Conservation (phyloP, 1,140 invertebrate genomes). For the Notospermus geniculatus region DNA sequence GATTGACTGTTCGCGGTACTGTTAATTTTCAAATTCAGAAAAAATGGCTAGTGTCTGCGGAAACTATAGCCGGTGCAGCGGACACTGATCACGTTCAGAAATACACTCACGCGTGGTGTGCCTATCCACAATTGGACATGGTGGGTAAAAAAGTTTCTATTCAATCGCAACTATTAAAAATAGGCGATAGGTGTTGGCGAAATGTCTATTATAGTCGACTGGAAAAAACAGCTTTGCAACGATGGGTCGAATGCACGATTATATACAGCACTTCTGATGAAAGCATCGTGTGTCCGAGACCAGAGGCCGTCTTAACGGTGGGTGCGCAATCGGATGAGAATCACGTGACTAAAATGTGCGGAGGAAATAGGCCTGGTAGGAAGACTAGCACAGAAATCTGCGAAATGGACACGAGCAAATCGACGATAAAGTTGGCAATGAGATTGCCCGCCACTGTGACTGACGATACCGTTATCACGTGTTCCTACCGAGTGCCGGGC, state of each 20-base stretch:
- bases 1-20: neutral
- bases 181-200: constrained; percentile 7
- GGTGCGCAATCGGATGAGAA: neutral
- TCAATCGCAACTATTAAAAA: constrained; percentile 1
- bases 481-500: neutral
- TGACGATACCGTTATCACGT: neutral
- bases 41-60: constrained; percentile 2
- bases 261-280: constrained; percentile 7
- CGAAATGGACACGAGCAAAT: neutral
- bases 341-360: constrained; percentile 1
- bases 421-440: constrained; percentile 1
- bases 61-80: neutral
- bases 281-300: constrained; percentile 9
- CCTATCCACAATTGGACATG: constrained; percentile 7
- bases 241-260: constrained; percentile 5
- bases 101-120: constrained; percentile 10
- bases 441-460: neutral
- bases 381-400: constrained; percentile 5
- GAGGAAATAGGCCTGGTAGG: neutral
- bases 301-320: neutral
- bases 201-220: constrained; percentile 5
- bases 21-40: constrained; percentile 8
- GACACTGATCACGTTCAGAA: constrained; percentile 8
- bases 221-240: constrained; percentile 3
- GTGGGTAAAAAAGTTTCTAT: constrained; percentile 8